A percentile compares a stretch with the other conserved stretches of the same genome.
Evolutionary conservation across 1,140 invertebrate species (phyloP).

Genomic region (Drosophila takahashii): DNA sequence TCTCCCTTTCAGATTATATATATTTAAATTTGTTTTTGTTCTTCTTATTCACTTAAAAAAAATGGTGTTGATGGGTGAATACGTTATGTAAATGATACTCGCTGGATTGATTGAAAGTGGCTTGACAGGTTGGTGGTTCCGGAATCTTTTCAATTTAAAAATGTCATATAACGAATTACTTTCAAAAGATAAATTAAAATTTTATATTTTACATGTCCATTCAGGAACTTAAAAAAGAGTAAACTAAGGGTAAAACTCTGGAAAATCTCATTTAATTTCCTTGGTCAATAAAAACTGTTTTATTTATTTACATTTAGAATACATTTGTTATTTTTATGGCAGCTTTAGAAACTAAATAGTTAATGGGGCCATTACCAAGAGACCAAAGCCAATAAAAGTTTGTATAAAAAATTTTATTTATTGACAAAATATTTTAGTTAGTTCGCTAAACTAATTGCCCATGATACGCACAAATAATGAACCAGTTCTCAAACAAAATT

Average conservation of each 20-base stretch:
- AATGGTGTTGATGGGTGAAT: constrained; percentile 7
- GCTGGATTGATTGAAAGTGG: constrained; percentile 20
- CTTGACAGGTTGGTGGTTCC: not conserved
- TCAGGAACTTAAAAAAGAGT: too few relatives aligned
- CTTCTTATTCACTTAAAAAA: not conserved
- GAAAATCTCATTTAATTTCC: too few relatives aligned
- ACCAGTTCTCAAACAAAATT: constrained; percentile 25
- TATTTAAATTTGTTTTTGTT: constrained; percentile 14
- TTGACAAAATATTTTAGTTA: constrained; percentile 2
- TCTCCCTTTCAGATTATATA: not conserved
- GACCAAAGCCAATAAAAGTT: not conserved
- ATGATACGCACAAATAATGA: constrained; percentile 9
- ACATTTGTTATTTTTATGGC: too few relatives aligned
- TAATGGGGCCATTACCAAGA: not conserved
- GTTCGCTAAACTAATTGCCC: constrained; percentile 17
- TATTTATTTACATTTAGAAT: too few relatives aligned
- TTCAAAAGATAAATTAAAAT: not conserved
- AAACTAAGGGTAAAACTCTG: too few relatives aligned
- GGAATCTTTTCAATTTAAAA: constrained; percentile 7
- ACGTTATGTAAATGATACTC: constrained; percentile 32
- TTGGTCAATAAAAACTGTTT: too few relatives aligned
- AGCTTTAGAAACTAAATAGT: not conserved
- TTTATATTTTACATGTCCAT: not conserved
- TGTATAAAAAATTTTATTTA: not conserved
- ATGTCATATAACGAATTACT: not conserved